phyloP scores from a whole-genome alignment of 2,888 invertebrate species.

The Acanthococcus lagerstroemiae region DNA sequence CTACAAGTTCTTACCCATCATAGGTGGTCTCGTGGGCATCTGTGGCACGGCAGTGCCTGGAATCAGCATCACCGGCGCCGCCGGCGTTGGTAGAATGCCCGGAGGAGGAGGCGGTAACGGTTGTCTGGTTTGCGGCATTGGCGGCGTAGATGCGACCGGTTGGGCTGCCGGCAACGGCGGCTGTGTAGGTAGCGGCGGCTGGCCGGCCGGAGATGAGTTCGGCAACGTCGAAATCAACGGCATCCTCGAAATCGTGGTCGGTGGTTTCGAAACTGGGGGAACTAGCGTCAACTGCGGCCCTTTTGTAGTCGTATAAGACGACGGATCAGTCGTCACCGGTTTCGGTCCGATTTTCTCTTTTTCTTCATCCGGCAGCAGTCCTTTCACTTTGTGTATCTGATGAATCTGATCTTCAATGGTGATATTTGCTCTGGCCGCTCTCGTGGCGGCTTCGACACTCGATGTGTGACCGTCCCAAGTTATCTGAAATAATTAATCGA shows the following conservation, averaged over 20 bases:
- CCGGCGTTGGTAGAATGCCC: conserved; percentile 35
- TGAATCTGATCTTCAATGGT: conserved; percentile 90
- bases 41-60: conserved; percentile 43
- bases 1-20: conserved; percentile 46
- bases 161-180: conserved; percentile 34
- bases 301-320: conserved; percentile 33
- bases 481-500: conserved; percentile 54
- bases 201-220: conserved; percentile 28
- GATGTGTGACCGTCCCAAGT: conserved; percentile 99
- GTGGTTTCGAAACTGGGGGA: conserved; percentile 35
- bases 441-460: conserved; percentile 88
- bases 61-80: conserved; percentile 43
- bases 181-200: conserved; percentile 40
- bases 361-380: conserved; percentile 85
- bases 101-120: conserved; percentile 36
- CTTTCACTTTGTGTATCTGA: conserved; percentile 93
- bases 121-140: conserved; percentile 35
- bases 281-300: conserved; percentile 30
- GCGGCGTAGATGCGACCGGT: conserved; percentile 43
- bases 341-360: conserved; percentile 95
- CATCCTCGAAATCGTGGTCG: conserved; percentile 28
- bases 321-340: conserved; percentile 48
- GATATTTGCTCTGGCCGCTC: conserved; percentile 88
- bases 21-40: conserved; percentile 51
- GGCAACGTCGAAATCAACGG: conserved; percentile 29